Conservation (phyloP, 2,113 vertebrate genomes). For the Bothrops jararaca region DNA sequence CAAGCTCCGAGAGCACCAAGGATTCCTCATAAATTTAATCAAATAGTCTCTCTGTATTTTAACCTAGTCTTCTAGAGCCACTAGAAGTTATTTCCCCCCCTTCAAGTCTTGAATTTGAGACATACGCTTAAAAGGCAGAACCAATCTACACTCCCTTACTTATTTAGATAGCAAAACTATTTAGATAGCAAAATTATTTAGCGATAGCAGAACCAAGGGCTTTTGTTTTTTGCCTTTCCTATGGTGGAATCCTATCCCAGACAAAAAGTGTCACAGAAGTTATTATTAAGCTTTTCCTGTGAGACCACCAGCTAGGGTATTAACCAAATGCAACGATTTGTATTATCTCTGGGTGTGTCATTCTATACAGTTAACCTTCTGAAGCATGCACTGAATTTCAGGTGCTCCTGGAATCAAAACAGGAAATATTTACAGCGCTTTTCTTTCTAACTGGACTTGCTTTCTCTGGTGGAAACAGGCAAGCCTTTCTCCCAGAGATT, state of each 20-base stretch:
- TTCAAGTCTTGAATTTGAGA: neutral
- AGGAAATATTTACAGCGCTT: neutral
- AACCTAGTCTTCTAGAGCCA: neutral
- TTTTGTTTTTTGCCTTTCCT: neutral
- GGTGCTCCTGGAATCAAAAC: neutral
- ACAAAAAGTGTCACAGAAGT: neutral
- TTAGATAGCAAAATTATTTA: neutral
- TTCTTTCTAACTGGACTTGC: neutral
- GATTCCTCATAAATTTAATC: neutral
- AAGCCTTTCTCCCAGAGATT: neutral
- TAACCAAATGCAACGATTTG: neutral
- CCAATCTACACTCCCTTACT: neutral
- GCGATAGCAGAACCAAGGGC: neutral
- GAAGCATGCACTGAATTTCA: neutral
- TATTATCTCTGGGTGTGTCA: neutral
- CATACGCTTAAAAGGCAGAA: neutral
- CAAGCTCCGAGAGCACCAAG: neutral
- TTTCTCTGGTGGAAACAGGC: neutral
- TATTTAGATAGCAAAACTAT: neutral
- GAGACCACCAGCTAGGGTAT: neutral
- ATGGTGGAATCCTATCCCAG: neutral
- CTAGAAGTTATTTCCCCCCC: neutral
- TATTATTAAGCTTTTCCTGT: neutral
- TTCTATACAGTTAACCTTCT: neutral
- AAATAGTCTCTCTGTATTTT: neutral